Conservation (phyloP, 2,888 invertebrate species). For the Anodontia alba region DNA sequence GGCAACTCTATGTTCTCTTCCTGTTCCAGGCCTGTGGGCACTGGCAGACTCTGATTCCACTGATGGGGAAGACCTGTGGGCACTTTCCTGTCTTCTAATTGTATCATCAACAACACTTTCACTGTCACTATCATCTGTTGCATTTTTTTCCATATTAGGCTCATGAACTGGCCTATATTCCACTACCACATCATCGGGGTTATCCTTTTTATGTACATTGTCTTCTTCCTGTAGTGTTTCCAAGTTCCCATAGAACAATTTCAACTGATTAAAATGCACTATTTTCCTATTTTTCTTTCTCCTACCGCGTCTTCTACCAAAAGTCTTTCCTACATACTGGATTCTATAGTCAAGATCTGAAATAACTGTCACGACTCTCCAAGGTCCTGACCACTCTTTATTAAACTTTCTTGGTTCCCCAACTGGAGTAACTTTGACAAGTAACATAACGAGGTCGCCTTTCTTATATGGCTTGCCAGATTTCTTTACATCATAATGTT, state of each 20-base stretch:
- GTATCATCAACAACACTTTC: too few species aligned
- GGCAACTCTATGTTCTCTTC: too few species aligned
- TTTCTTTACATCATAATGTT: background rate
- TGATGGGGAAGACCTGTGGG: too few species aligned
- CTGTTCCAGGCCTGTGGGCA: too few species aligned
- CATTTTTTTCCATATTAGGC: too few species aligned
- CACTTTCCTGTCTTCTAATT: too few species aligned
- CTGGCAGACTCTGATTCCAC: too few species aligned
- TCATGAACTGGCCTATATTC: too few species aligned
- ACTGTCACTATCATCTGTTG: too few species aligned
- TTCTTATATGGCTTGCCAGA: background rate
- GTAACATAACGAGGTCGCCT: background rate
- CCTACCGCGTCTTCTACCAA: background rate
- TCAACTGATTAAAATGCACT: background rate
- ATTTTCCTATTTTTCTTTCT: background rate
- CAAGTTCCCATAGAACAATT: background rate
- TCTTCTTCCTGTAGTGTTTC: too few species aligned
- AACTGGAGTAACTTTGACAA: background rate
- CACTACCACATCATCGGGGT: too few species aligned
- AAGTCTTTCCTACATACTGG: background rate
- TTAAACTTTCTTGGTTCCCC: background rate
- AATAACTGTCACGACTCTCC: conserved; percentile 2
- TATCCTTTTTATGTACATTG: too few species aligned
- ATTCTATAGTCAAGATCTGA: conserved; percentile 9
- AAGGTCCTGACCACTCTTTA: conserved; percentile 15